Evolutionary conservation across 1,140 invertebrate species (phyloP), one percentile per base, ranked within the genome.

Genomic region (Microplitis demolitor): DNA sequence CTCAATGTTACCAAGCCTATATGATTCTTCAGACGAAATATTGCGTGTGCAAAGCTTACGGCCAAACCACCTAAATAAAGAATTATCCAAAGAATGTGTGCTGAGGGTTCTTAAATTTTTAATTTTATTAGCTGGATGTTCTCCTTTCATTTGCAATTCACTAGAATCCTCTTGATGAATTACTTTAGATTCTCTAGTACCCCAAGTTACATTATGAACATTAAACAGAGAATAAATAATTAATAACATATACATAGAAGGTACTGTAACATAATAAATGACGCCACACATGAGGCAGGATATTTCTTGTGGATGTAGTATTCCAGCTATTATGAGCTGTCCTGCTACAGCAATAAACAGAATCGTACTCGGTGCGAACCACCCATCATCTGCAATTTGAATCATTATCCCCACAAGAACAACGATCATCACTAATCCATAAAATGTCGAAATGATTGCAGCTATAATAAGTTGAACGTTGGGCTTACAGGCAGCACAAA

Each of bases 211-310:
- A 76, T 94, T 93, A 82, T 98, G 95, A 81, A 98, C 88, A 80
- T 98, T 98, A 79, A 95, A 96, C 0, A 97, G 87, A 0, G 95
- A 95, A 80, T 96, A 98, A 64, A 98, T 94, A 54, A 96, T 95
- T 11, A 98, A 89, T 71, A 98, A 87, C 90, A 97, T 91, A 80
- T 97, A 98, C 95, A 97, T 97, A 71, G 95, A 95, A 0, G 96
- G 96, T 61, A 98, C 94, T 5, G 95, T 95, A 11, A 98, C 90
- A 82, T 96, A 98, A 83, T 98, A 98, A 33, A 98, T 90, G 4
- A 95, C 83, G 13, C 94, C 92, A 71, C 91, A 93, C 13, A 92
- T 80, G 4, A 98, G 82, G 79, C 95, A 97, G 9, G 84, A 84
- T 66, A 94, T 90, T 85, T 97, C 96, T 82, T 94, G 92, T 0